Percentiles rank a stretch among this genome's conserved stretches.
Evolutionary conservation across 92 coral and sea anemone species (phyloP).

Genomic region (Palythoa grandiflora): DNA sequence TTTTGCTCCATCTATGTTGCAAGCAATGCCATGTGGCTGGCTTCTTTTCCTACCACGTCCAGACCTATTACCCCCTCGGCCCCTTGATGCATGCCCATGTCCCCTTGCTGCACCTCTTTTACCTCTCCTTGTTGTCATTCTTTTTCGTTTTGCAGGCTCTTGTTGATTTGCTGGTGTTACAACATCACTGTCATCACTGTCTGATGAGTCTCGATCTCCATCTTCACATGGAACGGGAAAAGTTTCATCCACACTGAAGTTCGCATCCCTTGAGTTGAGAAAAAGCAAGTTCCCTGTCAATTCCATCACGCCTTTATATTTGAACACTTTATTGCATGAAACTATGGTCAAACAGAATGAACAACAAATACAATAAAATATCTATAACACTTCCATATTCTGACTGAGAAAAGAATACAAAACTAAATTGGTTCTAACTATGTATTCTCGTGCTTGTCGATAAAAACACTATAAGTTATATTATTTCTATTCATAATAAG

Average conservation of each 20-base stretch:
- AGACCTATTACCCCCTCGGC: not conserved
- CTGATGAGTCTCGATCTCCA: not conserved
- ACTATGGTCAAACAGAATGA: not conserved
- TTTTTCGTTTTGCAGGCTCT: conserved; percentile 2
- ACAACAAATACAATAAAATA: not conserved
- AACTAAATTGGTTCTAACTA: not conserved
- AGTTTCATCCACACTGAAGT: not conserved
- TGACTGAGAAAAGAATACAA: not conserved
- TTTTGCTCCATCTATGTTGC: conserved; percentile 3
- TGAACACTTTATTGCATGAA: not conserved
- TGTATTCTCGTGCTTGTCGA: not conserved
- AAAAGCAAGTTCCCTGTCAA: not conserved
- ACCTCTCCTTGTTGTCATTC: not conserved
- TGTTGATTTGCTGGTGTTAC: not conserved
- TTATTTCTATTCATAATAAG: not conserved
- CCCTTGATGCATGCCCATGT: not conserved
- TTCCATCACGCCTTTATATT: not conserved
- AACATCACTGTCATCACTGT: not conserved
- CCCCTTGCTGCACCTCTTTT: not conserved
- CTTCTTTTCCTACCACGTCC: not conserved
- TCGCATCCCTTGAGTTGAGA: not conserved
- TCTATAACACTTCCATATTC: not conserved
- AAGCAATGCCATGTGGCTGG: not conserved
- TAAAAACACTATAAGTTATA: not conserved
- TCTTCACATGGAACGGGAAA: not conserved